phyloP scores from a whole-genome alignment of 2,113 vertebrate species.

The Petroica traversi region DNA sequence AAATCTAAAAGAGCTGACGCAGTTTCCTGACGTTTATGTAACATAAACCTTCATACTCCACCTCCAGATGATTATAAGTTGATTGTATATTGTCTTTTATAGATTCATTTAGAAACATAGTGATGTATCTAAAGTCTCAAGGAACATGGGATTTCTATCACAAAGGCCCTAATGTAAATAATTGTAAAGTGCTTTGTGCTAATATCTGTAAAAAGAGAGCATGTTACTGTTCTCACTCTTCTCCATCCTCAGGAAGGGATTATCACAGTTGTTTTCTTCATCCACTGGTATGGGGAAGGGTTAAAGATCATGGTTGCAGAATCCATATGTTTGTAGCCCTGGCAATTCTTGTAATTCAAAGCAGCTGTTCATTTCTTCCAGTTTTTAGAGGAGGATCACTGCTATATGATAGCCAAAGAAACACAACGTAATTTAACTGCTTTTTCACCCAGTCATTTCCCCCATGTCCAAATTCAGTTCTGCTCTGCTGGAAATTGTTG shows the following conservation, averaged over 20 bases:
- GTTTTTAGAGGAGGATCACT: not conserved
- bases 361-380: not conserved
- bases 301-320: not conserved
- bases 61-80: not conserved
- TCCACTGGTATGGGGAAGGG: not conserved
- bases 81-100: not conserved
- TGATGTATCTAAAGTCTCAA: not conserved
- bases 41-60: not conserved
- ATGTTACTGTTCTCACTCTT: not conserved
- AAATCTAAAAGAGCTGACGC: not conserved
- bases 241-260: not conserved
- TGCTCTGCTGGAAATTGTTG: not conserved
- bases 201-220: not conserved
- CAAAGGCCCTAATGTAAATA: not conserved
- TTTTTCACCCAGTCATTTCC: not conserved
- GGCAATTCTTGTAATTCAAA: not conserved
- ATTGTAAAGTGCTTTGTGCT: not conserved
- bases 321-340: not conserved
- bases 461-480: not conserved
- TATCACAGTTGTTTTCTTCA: not conserved
- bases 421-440: not conserved
- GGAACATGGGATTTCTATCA: not conserved
- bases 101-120: not conserved
- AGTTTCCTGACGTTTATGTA: not conserved
- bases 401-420: not conserved